Percentiles rank a stretch among this genome's conserved stretches.
phyloP scores from a whole-genome alignment of 2,888 invertebrate genomes.

The Eupithecia tripunctaria region DNA sequence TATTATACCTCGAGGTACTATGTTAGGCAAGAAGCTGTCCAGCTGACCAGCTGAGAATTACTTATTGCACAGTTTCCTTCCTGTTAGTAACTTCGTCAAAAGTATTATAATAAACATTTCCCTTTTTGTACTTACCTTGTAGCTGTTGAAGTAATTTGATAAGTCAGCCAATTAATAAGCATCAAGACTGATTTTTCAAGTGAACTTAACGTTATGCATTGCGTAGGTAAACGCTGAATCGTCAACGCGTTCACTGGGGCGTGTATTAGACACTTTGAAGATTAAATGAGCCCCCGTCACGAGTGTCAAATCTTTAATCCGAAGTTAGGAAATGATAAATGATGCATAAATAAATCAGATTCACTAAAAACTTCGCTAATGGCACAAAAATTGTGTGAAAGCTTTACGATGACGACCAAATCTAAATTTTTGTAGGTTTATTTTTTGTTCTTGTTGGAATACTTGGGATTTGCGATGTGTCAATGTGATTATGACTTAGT shows the following conservation, averaged over 20 bases:
- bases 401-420: constrained; percentile 36
- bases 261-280: constrained; percentile 67
- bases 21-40: no score
- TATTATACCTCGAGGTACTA: no score
- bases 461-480: not conserved
- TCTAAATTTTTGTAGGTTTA: constrained; percentile 9
- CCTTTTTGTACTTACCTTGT: no score
- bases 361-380: constrained; percentile 61
- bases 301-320: constrained; percentile 69
- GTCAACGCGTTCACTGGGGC: constrained; percentile 46
- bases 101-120: no score
- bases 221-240: constrained; percentile 38
- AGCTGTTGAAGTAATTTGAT: not conserved
- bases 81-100: no score
- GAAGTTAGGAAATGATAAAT: constrained; percentile 66
- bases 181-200: not conserved
- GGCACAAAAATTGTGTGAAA: constrained; percentile 50
- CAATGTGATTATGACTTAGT: no score
- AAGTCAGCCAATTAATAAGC: not conserved
- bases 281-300: constrained; percentile 70
- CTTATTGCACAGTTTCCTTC: no score
- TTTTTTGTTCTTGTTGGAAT: not conserved
- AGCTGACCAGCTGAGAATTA: no score
- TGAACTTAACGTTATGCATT: constrained; percentile 17
- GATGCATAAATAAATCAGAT: constrained; percentile 63